Base-by-base conservation (phyloP, 2,888 invertebrate genomes). In the Oxystoma pomonae region DNA sequence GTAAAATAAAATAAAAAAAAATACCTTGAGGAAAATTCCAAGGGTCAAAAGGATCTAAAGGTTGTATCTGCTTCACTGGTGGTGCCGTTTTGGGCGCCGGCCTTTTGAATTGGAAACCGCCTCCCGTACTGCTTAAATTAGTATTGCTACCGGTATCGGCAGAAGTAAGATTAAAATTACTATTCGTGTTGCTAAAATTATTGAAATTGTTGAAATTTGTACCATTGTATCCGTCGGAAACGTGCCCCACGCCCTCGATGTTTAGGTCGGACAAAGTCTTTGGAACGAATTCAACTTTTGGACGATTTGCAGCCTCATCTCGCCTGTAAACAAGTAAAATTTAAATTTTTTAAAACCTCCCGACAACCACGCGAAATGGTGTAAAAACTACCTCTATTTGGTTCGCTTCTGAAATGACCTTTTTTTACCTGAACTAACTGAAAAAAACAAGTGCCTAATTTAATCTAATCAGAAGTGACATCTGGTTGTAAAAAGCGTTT, bases 261-360 rank as follows among this genome's bases (percentile, higher is more conserved):
- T 92, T 87, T 69, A 95, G 86, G 82, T 95, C 95, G 67, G 91
- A 86, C 75, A 96, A 84, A 65, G 94, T 91, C 85, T 95, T 96
- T 75, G 96, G 95, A 75, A 92, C 88, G 81, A 95, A 96, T 82
- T 95, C 94, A 81, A 89, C 77, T 84, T 93, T 93, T 71, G 95
- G 95, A 82, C 93, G 90, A 83, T 85, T 88, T 72, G 90, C 91
- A 65, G 95, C 94, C 80, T 95, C 95, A 75, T 93, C 91, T 82
- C 92, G 92, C 84, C 93, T 93, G 78, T 16, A 79, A 82, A 35
- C 12, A n/a, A n/a, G n/a, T n/a, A n/a, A n/a, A n/a, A n/a, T n/a
- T n/a, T n/a, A n/a, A n/a, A n/a, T n/a, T n/a, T n/a, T n/a, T n/a
- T n/a, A n/a, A n/a, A n/a, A n/a, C n/a, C n/a, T n/a, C n/a, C n/a